phyloP scores from a whole-genome alignment of 1,140 invertebrate genomes.

The Diorhabda sublineata region DNA sequence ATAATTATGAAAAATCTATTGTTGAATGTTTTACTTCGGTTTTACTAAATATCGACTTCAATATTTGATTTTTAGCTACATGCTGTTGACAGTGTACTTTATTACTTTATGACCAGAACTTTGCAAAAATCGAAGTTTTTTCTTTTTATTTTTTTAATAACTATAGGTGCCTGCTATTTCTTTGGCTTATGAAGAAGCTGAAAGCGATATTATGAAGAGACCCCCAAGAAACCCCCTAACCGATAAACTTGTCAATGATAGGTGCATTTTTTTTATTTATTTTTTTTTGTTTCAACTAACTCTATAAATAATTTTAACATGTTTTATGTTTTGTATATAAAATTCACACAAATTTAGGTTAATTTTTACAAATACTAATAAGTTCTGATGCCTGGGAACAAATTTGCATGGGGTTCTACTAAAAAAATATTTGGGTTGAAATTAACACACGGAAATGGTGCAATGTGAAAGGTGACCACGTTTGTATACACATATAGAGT shows the following conservation, averaged over 20 bases:
- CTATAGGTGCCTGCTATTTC: slow-evolving; percentile 96
- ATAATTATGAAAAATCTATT: no score
- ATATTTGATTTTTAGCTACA: no score
- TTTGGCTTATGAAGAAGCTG: slow-evolving; percentile 98
- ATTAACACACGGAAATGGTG: no score
- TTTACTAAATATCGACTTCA: no score
- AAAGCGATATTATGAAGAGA: slow-evolving; percentile 99
- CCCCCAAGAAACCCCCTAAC: slow-evolving; percentile 92
- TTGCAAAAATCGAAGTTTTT: not conserved
- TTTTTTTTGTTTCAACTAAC: slow-evolving; percentile 20
- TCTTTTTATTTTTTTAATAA: slow-evolving; percentile 27
- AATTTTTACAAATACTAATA: slow-evolving; percentile 1
- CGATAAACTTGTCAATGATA: slow-evolving; percentile 98
- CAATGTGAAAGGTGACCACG: no score
- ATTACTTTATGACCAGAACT: no score
- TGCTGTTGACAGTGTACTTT: no score
- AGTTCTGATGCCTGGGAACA: slow-evolving; percentile 28
- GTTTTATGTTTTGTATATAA: not conserved
- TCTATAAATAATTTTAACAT: not conserved
- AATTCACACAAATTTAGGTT: not conserved
- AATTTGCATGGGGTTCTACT: slow-evolving; percentile 5
- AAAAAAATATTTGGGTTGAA: not conserved
- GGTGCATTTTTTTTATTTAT: slow-evolving; percentile 55
- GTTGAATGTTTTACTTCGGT: no score
- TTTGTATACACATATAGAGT: not conserved